A percentile compares a stretch with the other conserved stretches of the same genome.
Evolutionary conservation across 2,113 vertebrate genomes (phyloP).

Genomic region (Eudyptes chrysolophus): DNA sequence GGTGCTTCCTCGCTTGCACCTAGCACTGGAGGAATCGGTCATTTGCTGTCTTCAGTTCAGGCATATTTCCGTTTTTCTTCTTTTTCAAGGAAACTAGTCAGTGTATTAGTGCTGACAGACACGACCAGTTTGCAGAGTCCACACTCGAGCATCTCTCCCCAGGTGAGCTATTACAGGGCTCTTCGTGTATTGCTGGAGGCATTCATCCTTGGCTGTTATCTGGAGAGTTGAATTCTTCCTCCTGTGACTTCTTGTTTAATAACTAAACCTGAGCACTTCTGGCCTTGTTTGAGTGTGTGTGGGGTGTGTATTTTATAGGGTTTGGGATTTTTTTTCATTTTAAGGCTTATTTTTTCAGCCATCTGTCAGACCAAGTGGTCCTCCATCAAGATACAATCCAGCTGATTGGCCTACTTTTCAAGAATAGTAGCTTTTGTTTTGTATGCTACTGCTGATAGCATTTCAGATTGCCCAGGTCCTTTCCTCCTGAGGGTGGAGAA

Average conservation of each 20-base stretch:
- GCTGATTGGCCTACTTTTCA: constrained; percentile 22
- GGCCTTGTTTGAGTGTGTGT: not conserved
- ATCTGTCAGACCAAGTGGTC: constrained; percentile 13
- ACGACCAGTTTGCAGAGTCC: not conserved
- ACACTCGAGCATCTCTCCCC: not conserved
- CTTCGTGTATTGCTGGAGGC: not conserved
- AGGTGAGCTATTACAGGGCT: not conserved
- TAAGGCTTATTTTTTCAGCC: not conserved
- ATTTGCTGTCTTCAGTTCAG: not conserved
- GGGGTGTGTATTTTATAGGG: not conserved
- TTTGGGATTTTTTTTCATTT: not conserved
- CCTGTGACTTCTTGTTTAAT: not conserved
- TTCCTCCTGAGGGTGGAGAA: not conserved
- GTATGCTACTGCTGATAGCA: not conserved
- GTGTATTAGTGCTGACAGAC: not conserved
- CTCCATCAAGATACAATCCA: not conserved
- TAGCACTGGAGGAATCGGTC: not conserved
- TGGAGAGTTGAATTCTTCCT: not conserved
- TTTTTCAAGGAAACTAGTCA: not conserved
- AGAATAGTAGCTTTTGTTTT: not conserved
- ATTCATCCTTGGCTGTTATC: not conserved
- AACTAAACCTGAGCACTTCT: not conserved
- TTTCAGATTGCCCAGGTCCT: not conserved
- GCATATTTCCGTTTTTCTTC: not conserved
- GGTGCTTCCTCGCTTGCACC: not conserved